Evolutionary conservation across 2,888 invertebrate genomes (phyloP).

Genomic region (Tromatobia lineatoria): DNA sequence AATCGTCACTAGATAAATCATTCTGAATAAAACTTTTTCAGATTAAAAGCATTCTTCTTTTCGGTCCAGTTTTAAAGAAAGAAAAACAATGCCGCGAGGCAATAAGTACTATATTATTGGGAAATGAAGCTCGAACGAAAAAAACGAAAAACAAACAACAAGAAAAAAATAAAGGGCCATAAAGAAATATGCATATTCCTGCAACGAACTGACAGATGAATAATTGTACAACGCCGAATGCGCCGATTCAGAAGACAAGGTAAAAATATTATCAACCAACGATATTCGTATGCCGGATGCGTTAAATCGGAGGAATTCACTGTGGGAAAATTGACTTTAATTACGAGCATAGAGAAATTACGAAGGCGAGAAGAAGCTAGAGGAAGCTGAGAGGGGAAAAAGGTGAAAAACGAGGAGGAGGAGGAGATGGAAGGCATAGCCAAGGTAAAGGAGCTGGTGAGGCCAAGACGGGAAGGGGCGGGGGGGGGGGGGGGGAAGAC

Average conservation of each 20-base stretch:
- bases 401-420: constrained; percentile 27
- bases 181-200: background rate
- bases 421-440: constrained; percentile 9
- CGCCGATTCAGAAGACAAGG: constrained; percentile 26
- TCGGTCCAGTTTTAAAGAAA: constrained; percentile 19
- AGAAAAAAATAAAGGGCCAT: background rate
- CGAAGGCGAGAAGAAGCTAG: constrained; percentile 27
- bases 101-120: no score
- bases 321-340: no score
- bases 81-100: constrained; percentile 1
- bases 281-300: background rate
- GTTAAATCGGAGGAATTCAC: background rate
- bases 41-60: constrained; percentile 36
- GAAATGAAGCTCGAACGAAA: no score
- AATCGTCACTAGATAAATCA: constrained; percentile 6
- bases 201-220: background rate
- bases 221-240: constrained; percentile 35
- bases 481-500: no score
- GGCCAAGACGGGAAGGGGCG: constrained; percentile 43
- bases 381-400: no score
- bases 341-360: no score
- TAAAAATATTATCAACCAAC: constrained; percentile 2
- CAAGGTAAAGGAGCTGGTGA: constrained; percentile 43
- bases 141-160: no score
- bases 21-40: constrained; percentile 20